Evolutionary conservation across 2,113 vertebrate species (phyloP).

Genomic region (Pollachius pollachius): DNA sequence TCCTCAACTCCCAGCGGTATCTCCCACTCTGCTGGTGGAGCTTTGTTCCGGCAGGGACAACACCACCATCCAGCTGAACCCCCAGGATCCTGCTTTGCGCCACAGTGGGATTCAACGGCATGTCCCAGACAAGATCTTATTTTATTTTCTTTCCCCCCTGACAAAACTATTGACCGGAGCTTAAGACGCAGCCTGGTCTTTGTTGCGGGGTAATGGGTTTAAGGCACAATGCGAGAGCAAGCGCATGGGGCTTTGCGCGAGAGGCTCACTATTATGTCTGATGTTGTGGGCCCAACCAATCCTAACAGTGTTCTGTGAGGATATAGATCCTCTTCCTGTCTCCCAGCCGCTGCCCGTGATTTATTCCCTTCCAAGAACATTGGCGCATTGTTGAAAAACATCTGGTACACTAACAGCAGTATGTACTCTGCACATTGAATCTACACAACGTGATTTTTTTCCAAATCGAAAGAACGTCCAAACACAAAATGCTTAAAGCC

Average conservation of each 20-base stretch:
- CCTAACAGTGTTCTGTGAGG: not conserved
- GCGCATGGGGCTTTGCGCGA: not conserved
- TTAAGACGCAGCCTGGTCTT: constrained; percentile 16
- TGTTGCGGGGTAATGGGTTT: constrained; percentile 6
- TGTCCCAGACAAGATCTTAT: constrained; percentile 24
- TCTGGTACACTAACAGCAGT: constrained; percentile 4
- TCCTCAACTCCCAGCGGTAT: constrained; percentile 45
- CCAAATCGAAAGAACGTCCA: constrained; percentile 28
- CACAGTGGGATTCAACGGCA: constrained; percentile 29
- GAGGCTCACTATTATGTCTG: too few relatives aligned
- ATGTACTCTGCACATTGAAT: constrained; percentile 1
- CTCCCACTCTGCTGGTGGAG: constrained; percentile 40
- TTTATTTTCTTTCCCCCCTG: constrained; percentile 9
- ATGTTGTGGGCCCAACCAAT: too few relatives aligned
- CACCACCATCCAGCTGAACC: constrained; percentile 44
- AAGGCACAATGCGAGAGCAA: not conserved
- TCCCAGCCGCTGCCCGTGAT: not conserved
- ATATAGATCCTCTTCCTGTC: not conserved
- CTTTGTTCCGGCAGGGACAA: constrained; percentile 41
- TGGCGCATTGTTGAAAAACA: not conserved
- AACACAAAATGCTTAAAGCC: constrained; percentile 17
- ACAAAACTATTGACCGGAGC: constrained; percentile 37
- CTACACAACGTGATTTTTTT: constrained; percentile 17
- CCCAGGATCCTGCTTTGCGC: constrained; percentile 41
- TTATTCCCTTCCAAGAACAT: too few relatives aligned